Evolutionary conservation across 2,797 vertebrate genomes (phyloP).

Genomic region (Oryzias sinensis): DNA sequence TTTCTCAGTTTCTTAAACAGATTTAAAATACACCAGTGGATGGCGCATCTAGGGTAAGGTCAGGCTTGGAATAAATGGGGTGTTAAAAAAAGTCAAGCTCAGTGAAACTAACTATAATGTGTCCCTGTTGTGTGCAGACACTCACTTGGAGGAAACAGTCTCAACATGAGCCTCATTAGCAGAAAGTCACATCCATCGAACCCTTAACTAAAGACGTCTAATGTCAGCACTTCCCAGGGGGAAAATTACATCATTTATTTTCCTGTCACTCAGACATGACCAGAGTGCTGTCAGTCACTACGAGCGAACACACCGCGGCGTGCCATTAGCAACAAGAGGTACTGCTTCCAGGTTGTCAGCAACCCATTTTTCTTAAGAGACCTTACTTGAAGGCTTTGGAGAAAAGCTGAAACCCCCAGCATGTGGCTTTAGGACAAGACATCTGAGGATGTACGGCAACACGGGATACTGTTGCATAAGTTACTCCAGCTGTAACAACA

Average conservation of each 20-base stretch:
- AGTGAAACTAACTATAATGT: constrained; percentile 44
- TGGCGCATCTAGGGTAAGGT: constrained; percentile 10
- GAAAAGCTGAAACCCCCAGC: constrained; percentile 79
- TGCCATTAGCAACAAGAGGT: constrained; percentile 55
- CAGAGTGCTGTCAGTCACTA: constrained; percentile 60
- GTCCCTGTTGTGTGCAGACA: constrained; percentile 31
- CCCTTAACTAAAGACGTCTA: constrained; percentile 47
- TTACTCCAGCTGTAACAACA: constrained; percentile 28
- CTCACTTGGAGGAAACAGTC: constrained; percentile 26
- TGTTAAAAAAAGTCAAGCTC: constrained; percentile 28
- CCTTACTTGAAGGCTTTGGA: constrained; percentile 82
- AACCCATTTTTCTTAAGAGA: constrained; percentile 82
- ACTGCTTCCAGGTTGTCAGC: constrained; percentile 83
- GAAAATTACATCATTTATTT: constrained; percentile 57
- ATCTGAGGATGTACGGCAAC: constrained; percentile 19
- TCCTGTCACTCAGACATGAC: constrained; percentile 63
- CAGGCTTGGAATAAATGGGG: constrained; percentile 19
- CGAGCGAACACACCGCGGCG: constrained; percentile 45
- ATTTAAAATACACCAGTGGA: too few species aligned
- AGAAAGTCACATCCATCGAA: constrained; percentile 41
- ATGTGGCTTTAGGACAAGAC: constrained; percentile 29
- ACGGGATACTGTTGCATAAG: constrained; percentile 32
- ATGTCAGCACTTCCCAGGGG: constrained; percentile 54
- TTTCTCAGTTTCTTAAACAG: too few species aligned
- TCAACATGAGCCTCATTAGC: constrained; percentile 31